Conservation (phyloP, 2,888 invertebrate genomes). For the Gari tellinella region DNA sequence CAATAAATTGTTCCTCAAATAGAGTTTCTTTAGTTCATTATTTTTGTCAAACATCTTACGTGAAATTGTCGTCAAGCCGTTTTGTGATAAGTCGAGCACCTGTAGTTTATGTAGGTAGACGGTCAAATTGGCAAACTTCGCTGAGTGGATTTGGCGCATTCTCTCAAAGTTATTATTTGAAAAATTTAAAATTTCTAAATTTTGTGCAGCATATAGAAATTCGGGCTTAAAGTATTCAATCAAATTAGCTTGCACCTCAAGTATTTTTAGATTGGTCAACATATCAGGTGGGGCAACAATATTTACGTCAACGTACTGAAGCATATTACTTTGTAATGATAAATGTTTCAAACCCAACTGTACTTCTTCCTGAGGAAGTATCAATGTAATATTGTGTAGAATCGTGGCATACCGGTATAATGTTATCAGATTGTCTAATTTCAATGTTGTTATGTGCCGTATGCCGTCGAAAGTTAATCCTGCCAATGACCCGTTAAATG, state of each 20-base stretch:
- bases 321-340: too few species aligned
- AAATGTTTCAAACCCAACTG: too few species aligned
- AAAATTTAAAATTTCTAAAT: not conserved
- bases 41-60: not conserved
- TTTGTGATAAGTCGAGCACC: not conserved
- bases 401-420: too few species aligned
- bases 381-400: too few species aligned
- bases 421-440: too few species aligned
- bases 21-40: too few species aligned
- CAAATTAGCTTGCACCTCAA: not conserved
- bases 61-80: not conserved
- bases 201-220: not conserved
- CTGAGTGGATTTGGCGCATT: not conserved
- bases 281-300: not conserved
- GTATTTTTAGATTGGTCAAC: not conserved
- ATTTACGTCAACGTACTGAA: not conserved
- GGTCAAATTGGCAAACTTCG: not conserved
- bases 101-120: not conserved
- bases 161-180: not conserved
- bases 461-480: too few species aligned
- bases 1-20: too few species aligned
- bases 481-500: too few species aligned
- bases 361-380: too few species aligned
- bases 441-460: too few species aligned
- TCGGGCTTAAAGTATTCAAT: slow-evolving; percentile 1